Base-by-base conservation (phyloP, 64 coral and sea anemone genomes). In the Platygyra sinensis region DNA sequence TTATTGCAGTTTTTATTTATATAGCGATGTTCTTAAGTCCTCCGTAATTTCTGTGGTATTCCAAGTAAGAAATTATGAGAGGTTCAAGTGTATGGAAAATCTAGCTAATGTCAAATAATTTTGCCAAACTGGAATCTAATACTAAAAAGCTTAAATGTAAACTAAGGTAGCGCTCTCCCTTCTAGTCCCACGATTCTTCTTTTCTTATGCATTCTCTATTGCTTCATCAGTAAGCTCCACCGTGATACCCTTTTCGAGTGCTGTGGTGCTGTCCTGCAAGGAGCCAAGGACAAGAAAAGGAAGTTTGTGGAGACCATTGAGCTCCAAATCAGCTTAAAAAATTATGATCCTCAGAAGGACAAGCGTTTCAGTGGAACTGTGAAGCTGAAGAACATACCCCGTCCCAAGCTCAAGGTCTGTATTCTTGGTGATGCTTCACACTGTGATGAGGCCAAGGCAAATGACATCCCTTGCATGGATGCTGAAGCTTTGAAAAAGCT, bases 351-450 rank as follows among this genome's bases (percentile, higher is more conserved):
- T 2, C 97, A 99, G 72, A 99, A 99, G 62, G 97, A 99, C 88
- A 99, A 99, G 79, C 97, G 97, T 96, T 99, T 99, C 55, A 95
- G 93, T 91, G 97, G 97, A n/a, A 99, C 97, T 25, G 91, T 99
- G 16, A 99, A 96, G 76, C 91, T 99, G 9, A 91, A 90, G 75
- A 90, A 73, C 67, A 99, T 99, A 62, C 97, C 97, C 19, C 87
- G 97, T 42, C 97, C 97, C 28, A 95, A 99, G 52, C 92, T 99
- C 30, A 99, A 99, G 31, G 97, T 99, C 25, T 99, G 97, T 31
- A 74, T 99, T 65, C 86, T 99, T 88, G 97, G 97, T 62, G 97
- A 99, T 93, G 97, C 97, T 28, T 99, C 97, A 14, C 97, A 99
- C 85, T 99, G 97, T 85, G 97, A 99, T 28, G 94, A 99, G 60